Base-by-base conservation (phyloP, 2,113 vertebrate genomes). In the Danionella cerebrum region DNA sequence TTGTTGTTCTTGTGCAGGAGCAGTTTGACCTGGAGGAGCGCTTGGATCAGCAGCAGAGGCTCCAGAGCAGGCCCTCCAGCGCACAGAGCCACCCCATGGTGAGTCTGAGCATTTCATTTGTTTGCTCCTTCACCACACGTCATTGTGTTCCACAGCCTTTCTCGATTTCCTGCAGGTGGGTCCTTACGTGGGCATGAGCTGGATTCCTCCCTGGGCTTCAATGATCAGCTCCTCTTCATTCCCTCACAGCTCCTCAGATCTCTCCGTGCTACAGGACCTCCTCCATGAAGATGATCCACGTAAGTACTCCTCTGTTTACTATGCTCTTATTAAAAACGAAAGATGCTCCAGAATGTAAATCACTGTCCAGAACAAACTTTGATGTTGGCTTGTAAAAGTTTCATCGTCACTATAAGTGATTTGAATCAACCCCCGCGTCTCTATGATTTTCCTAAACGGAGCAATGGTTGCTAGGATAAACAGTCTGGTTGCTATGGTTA, bases 21-120 rank as follows among this genome's bases (percentile, higher is more conserved):
- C 83, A 86, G 72, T 89, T 87, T 77, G 82, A 89, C 71, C 52
- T 12, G 5, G 88, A 89, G 70, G 81, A 86, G 54, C 50, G 65
- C 14, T 29, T 70, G 35, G 54, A 78, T 36, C 63, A 76, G 16
- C 72, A 67, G 48, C 74, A 35, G 14, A 69, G 69, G 24, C 50
- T 24, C 14, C 54, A 68, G 35, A 36, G 4, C 29, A 41, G 29
- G 41, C 14, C 51, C 51, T 31, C 3, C 52, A 48, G 0, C 73
- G n/a, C n/a, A n/a, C n/a, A n/a, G n/a, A n/a, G n/a, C n/a, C n/a
- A n/a, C n/a, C n/a, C n/a, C n/a, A n/a, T n/a, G n/a, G n/a, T n/a
- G n/a, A n/a, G n/a, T n/a, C n/a, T n/a, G n/a, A n/a, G n/a, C n/a
- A n/a, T n/a, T n/a, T n/a, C n/a, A n/a, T n/a, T n/a, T n/a, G n/a